Evolutionary conservation across 1,140 invertebrate genomes (phyloP).

Genomic region (Thaumetopoea pityocampa): DNA sequence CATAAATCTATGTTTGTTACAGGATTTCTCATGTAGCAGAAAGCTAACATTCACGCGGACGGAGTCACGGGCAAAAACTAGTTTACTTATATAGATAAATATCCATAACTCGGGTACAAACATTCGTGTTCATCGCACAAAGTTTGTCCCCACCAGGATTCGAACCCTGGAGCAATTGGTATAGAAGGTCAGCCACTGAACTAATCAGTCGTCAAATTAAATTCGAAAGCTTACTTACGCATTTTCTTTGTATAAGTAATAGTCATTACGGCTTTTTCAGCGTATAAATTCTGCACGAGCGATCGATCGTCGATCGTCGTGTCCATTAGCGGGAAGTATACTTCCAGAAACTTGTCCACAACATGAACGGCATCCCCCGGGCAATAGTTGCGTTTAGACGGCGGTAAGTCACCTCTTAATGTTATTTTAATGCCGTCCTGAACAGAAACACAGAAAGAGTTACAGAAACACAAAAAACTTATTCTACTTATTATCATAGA

Average conservation of each 20-base stretch:
- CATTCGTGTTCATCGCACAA: no score
- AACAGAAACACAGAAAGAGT: slow-evolving; percentile 1
- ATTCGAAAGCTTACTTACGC: slow-evolving; percentile 32
- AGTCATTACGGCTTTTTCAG: slow-evolving; percentile 40
- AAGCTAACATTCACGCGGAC: no score
- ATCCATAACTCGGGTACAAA: no score
- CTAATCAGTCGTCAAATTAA: not conserved
- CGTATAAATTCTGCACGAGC: slow-evolving; percentile 40
- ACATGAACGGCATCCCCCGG: slow-evolving; percentile 27
- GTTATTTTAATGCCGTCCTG: slow-evolving; percentile 42
- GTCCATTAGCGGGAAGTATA: slow-evolving; percentile 56
- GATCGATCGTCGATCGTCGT: slow-evolving; percentile 26
- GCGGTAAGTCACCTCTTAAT: slow-evolving; percentile 31
- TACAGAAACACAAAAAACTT: slow-evolving; percentile 5
- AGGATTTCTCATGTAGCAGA: no score
- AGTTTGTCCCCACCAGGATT: no score
- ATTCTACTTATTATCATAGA: not conserved
- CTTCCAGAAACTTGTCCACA: slow-evolving; percentile 50
- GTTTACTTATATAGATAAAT: no score
- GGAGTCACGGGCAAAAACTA: no score
- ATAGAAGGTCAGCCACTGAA: no score
- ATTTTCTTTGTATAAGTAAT: slow-evolving; percentile 40
- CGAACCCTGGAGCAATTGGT: no score
- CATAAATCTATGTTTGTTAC: no score
- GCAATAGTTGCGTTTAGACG: slow-evolving; percentile 35